Evolutionary conservation across 2,888 invertebrate genomes (phyloP), one percentile per base, ranked within the genome.

Genomic region (Podabrus alpinus): DNA sequence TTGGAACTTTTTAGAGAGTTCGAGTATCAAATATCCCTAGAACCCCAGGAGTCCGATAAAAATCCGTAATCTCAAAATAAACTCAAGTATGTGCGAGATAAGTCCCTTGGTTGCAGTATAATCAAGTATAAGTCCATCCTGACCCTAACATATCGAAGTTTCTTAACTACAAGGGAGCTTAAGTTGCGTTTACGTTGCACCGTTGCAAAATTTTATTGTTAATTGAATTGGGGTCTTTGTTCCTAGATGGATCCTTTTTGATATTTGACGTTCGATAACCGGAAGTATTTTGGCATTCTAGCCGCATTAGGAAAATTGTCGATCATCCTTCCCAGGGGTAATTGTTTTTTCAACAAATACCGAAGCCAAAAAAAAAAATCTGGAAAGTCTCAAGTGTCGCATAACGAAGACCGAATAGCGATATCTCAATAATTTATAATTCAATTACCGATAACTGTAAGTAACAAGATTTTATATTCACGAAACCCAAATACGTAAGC

Each of bases 401-500:
- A 13, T 13, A 29, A 29, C n/a, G 45, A 45, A 45, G 45, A 45
- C 45, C n/a, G 7, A 45, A 45, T n/a, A n/a, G 45, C 4, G 7
- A 45, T 45, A 45, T 45, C 45, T n/a, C 45, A n/a, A 45, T 45
- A 45, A 45, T 45, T 45, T 45, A 45, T 45, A n/a, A 45, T 45
- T 45, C 45, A 45, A 45, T 45, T 45, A 45, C 45, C n/a, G 45
- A 13, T 45, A 45, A n/a, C 45, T 45, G 45, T n/a, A 45, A 45
- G 45, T 11, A 45, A 19, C 62, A 7, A 60, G 15, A 16, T 70
- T 70, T 62, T 59, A 69, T 59, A 17, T 16, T 70, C 64, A 15
- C 16, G 15, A 62, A 71, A 66, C 19, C 71, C 71, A 74, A 74
- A 68, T 74, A 71, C 60, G 70, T 71, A 19, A 17, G 62, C 17